Base-by-base conservation (phyloP, 2,113 vertebrate genomes). In the Myotis lucifugus region DNA sequence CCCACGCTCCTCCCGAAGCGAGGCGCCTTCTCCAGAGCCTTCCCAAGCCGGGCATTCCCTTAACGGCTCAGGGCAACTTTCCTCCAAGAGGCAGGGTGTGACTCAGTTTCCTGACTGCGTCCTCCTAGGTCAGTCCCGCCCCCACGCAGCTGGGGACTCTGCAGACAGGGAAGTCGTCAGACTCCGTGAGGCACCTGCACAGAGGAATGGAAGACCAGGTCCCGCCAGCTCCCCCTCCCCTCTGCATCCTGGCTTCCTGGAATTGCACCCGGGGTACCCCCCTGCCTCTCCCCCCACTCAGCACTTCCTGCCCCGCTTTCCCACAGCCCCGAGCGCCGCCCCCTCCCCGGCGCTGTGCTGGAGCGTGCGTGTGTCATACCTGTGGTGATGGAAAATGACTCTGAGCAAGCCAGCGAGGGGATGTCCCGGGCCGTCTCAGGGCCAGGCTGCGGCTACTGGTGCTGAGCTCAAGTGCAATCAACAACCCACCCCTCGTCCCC, bases 221-320 rank as follows among this genome's bases (percentile, higher is more conserved):
- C 23, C 90, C 11, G 0, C 88, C 67, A 59, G 27, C 78, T 19
- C 87, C 59, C 90, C 88, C 92, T 46, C 93, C 56, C n/a, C 69
- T 52, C 91, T 18, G 59, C 59, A 46, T 87, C 91, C 96, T 67
- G 48, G 66, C 89, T 98, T 98, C 98, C 98, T 97, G 97, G 97
- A 97, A 98, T 94, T 94, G 84, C 73, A 77, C 92, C 61, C 93
- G 40, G 2, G 95, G 97, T 95, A 96, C 96, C 89, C 29, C 76
- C 79, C 66, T 4, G 23, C 74, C 52, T 29, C 85, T 82, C 85
- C 86, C 91, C 82, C 76, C 34, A 59, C 76, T 59, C 82, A 52
- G 50, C 54, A 78, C 85, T 96, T 96, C 96, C 89, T 92, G 96
- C 91, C 67, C 46, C 32, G 67, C 70, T 79, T 92, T 97, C 85